These are phyloP conservation scores for Ascaphus truei DNA, from an alignment of 2,113 vertebrate species.

Conservation along the genomic window DNA sequence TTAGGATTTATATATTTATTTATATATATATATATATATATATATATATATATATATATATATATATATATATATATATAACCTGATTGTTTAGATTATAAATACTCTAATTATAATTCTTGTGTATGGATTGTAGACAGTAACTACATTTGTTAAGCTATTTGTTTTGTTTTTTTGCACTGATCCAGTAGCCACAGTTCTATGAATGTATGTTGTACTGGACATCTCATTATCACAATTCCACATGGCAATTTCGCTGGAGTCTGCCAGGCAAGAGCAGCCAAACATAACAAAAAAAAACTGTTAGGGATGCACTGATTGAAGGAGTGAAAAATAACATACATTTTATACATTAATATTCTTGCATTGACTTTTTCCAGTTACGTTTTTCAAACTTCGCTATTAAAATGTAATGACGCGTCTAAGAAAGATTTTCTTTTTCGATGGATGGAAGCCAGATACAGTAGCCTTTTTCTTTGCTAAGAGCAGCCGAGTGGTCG, in stretches of 20 bases:
- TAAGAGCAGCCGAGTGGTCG: conserved; percentile 29
- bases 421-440: conserved; percentile 49
- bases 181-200: conserved; percentile 40
- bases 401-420: conserved; percentile 45
- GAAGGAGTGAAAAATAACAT: conserved; percentile 9
- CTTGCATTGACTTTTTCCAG: conserved; percentile 38
- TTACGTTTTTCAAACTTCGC: conserved; percentile 42
- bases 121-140: conserved; percentile 40
- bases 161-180: conserved; percentile 37
- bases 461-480: conserved; percentile 38
- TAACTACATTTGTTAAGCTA: conserved; percentile 41
- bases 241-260: conserved; percentile 26
- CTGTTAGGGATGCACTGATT: conserved; percentile 20
- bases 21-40: too few relatives aligned
- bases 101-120: conserved; percentile 48
- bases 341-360: conserved; percentile 20
- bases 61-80: conserved; percentile 41
- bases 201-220: conserved; percentile 43
- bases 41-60: too few relatives aligned
- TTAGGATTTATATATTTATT: too few relatives aligned
- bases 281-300: conserved; percentile 28
- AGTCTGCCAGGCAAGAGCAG: conserved; percentile 24
- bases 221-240: conserved; percentile 36
- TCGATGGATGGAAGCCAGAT: conserved; percentile 6
- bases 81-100: too few relatives aligned